Evolutionary conservation across 2,797 vertebrate genomes (phyloP).

Genomic region (Carcharodon carcharias): DNA sequence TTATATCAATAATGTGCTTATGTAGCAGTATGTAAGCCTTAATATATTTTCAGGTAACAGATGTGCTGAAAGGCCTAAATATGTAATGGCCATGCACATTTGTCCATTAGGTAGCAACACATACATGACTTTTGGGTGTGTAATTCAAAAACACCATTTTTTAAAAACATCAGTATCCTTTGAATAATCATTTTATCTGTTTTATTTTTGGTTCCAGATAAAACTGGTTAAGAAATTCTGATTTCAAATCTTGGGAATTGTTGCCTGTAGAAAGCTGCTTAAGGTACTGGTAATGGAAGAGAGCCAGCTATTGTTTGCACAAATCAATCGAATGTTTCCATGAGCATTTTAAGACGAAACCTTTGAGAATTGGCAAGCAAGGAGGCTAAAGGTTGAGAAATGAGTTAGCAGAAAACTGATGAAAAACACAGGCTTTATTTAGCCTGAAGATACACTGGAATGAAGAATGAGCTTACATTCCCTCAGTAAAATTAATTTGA

Average conservation of each 20-base stretch:
- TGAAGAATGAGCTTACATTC: background rate
- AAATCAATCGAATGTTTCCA: background rate
- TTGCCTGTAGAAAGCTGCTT: background rate
- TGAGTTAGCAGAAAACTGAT: background rate
- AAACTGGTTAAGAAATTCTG: background rate
- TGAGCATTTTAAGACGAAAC: background rate
- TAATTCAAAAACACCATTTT: background rate
- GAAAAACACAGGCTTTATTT: background rate
- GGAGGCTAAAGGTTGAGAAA: background rate
- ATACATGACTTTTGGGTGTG: background rate
- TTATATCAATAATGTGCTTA: background rate
- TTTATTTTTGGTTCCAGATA: background rate
- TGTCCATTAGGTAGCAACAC: background rate
- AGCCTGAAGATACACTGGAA: background rate
- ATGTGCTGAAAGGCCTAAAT: background rate
- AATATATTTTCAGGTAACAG: background rate
- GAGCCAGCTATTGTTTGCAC: background rate
- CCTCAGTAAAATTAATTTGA: background rate
- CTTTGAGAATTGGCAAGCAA: background rate
- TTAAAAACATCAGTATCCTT: background rate
- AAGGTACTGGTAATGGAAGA: background rate
- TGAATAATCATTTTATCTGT: background rate
- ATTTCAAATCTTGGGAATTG: background rate
- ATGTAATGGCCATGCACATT: background rate
- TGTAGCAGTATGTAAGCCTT: background rate